Evolutionary conservation across 2,113 vertebrate genomes (phyloP).

Genomic region (Proteles cristata): DNA sequence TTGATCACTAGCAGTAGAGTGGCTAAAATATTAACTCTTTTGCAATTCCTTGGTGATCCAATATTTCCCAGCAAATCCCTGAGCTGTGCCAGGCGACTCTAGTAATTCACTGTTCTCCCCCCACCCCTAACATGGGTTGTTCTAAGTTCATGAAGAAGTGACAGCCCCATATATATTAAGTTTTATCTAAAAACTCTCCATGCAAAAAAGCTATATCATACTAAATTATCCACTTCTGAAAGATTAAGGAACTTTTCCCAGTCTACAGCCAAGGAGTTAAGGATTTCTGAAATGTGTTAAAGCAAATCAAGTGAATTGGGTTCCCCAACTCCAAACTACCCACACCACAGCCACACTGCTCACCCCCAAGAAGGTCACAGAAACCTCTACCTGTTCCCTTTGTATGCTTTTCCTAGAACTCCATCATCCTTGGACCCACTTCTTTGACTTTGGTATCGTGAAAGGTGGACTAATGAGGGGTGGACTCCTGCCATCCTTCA

Average conservation of each 20-base stretch:
- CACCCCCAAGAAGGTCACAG: background rate
- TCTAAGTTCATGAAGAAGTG: constrained; percentile 10
- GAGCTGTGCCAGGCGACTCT: background rate
- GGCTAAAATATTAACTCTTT: background rate
- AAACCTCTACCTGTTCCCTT: background rate
- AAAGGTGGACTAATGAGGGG: background rate
- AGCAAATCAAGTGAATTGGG: background rate
- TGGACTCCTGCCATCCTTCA: background rate
- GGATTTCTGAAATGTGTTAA: background rate
- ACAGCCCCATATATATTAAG: background rate
- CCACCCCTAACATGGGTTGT: background rate
- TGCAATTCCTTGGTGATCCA: background rate
- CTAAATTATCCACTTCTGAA: constrained; percentile 16
- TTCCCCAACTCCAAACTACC: background rate
- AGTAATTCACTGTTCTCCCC: background rate
- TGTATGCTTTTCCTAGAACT: background rate
- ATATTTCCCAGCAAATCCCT: background rate
- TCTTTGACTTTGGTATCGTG: background rate
- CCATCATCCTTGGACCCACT: background rate
- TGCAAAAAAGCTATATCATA: background rate
- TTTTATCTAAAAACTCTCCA: background rate
- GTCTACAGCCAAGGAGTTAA: background rate
- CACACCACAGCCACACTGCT: background rate
- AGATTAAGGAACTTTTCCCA: background rate
- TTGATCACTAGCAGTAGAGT: background rate